phyloP scores from a whole-genome alignment of 2,113 vertebrate genomes.

The Nerophis lumbriciformis region DNA sequence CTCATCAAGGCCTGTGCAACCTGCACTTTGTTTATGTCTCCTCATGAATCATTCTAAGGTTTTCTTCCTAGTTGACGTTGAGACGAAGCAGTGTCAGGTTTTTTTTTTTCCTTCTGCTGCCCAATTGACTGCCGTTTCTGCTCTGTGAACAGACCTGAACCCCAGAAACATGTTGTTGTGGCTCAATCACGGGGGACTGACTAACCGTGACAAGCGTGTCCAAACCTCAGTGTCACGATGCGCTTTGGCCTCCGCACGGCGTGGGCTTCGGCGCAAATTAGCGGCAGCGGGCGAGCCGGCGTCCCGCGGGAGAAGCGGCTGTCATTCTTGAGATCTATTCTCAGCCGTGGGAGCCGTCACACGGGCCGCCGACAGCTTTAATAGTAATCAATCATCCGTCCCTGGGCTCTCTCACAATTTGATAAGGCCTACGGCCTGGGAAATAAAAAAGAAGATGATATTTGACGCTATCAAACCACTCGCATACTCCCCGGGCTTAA shows the following conservation, averaged over 20 bases:
- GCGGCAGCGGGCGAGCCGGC: constrained; percentile 32
- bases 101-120: constrained; percentile 12
- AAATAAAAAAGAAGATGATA: constrained; percentile 16
- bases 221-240: constrained; percentile 36
- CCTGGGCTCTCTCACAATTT: constrained; percentile 21
- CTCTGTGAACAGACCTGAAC: not conserved
- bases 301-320: constrained; percentile 58
- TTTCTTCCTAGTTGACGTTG: constrained; percentile 51
- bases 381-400: constrained; percentile 57
- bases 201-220: constrained; percentile 39
- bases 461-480: constrained; percentile 25
- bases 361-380: constrained; percentile 35
- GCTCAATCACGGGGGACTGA: constrained; percentile 28
- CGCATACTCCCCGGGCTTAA: constrained; percentile 4
- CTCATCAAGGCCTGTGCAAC: constrained; percentile 20
- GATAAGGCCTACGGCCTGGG: constrained; percentile 12
- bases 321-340: constrained; percentile 66
- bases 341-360: constrained; percentile 37
- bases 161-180: constrained; percentile 20
- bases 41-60: constrained; percentile 58
- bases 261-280: constrained; percentile 56
- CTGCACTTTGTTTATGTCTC: constrained; percentile 39
- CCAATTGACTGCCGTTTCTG: not conserved
- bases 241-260: constrained; percentile 40
- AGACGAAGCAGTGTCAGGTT: constrained; percentile 38